Conservation (phyloP, 2,113 vertebrate species). For the Varanus komodoensis region DNA sequence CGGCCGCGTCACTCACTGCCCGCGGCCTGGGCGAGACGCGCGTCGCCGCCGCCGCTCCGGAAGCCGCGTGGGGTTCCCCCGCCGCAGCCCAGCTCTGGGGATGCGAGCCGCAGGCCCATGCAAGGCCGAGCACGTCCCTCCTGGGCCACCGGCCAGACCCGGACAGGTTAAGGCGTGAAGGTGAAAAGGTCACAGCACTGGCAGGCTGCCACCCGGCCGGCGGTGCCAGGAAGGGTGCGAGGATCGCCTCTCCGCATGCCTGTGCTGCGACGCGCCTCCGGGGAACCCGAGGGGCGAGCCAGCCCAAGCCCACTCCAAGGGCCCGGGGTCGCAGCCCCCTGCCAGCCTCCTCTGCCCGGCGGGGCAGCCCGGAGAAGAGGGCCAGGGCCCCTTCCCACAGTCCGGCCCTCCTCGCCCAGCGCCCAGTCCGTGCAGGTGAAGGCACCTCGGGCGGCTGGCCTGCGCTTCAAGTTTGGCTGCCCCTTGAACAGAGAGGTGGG, state of each 20-base stretch:
- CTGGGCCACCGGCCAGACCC: not conserved
- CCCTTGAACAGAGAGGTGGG: too few species aligned
- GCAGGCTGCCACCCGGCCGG: not conserved
- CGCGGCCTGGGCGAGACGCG: not conserved
- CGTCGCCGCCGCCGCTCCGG: not conserved
- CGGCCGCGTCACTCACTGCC: conserved; percentile 18
- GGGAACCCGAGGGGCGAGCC: too few species aligned
- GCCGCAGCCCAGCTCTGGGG: too few species aligned
- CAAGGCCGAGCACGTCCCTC: conserved; percentile 3
- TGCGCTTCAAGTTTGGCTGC: too few species aligned
- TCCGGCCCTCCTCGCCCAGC: too few species aligned
- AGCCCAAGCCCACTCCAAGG: too few species aligned
- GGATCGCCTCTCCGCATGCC: not conserved
- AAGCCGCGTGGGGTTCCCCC: not conserved
- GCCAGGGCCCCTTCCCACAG: too few species aligned
- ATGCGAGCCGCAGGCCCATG: not conserved
- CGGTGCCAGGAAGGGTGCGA: not conserved
- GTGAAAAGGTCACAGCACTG: not conserved
- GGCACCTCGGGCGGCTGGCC: too few species aligned
- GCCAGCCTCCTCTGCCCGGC: too few species aligned
- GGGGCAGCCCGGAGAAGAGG: too few species aligned
- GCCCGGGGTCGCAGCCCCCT: too few species aligned
- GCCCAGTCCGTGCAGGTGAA: too few species aligned
- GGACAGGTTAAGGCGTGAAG: conserved; percentile 5
- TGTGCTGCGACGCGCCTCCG: not conserved